A percentile compares a stretch with the other conserved stretches of the same genome.
phyloP scores from a whole-genome alignment of 2,888 invertebrate genomes.

The Eupithecia vulgata region DNA sequence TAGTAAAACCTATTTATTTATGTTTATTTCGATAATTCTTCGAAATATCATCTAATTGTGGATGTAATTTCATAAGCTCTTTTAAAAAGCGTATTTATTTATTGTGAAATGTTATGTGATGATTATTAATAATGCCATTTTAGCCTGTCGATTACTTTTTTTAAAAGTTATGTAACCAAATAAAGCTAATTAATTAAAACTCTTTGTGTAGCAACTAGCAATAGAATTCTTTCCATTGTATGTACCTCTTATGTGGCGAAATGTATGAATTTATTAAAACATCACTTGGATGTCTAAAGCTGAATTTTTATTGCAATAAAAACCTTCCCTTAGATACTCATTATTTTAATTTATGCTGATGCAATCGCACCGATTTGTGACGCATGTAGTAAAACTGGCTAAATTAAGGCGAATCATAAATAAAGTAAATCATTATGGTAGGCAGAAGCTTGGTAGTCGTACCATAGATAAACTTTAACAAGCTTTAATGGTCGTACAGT shows the following conservation, averaged over 20 bases:
- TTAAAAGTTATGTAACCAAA: slow-evolving; percentile 80
- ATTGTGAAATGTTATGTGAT: slow-evolving; percentile 74
- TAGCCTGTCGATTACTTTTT: slow-evolving; percentile 74
- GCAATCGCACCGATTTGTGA: not conserved
- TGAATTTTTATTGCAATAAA: slow-evolving; percentile 23
- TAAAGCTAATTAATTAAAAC: slow-evolving; percentile 78
- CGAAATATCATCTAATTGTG: slow-evolving; percentile 23
- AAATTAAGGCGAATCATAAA: too few relatives aligned
- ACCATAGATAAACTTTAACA: too few relatives aligned
- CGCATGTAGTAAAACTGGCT: too few relatives aligned
- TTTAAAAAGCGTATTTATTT: slow-evolving; percentile 53
- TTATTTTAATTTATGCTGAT: not conserved
- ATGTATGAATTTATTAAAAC: slow-evolving; percentile 81
- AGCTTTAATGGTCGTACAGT: too few relatives aligned
- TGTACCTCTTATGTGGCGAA: slow-evolving; percentile 72
- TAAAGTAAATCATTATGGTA: too few relatives aligned
- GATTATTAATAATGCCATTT: slow-evolving; percentile 80
- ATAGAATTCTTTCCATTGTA: slow-evolving; percentile 76
- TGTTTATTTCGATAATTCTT: slow-evolving; percentile 29
- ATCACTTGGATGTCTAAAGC: slow-evolving; percentile 75
- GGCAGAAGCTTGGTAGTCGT: too few relatives aligned
- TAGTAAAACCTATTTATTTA: slow-evolving; percentile 30
- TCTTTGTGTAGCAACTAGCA: slow-evolving; percentile 77
- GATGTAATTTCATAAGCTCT: slow-evolving; percentile 37
- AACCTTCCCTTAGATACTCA: not conserved